phyloP scores from a whole-genome alignment of 2,888 invertebrate species.

The Disparrhopalites patrizii region DNA sequence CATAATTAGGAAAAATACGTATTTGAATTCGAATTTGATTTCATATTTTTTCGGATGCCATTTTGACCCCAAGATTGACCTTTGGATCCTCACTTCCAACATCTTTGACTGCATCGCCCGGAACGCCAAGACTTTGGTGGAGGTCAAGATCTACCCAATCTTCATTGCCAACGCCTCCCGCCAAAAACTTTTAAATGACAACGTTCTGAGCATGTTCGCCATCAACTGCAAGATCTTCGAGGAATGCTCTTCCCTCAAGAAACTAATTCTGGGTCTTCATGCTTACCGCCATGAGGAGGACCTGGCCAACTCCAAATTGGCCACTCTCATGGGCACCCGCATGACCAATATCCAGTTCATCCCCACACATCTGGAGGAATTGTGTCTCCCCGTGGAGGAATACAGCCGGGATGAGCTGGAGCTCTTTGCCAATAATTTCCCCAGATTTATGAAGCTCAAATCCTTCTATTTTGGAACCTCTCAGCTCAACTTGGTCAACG shows the following conservation, averaged over 20 bases:
- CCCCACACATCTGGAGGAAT: background rate
- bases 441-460: constrained; percentile 2
- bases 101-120: background rate
- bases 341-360: constrained; percentile 13
- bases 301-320: background rate
- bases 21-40: too few relatives aligned
- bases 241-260: background rate
- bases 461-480: constrained; percentile 19
- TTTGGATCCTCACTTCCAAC: background rate
- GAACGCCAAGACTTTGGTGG: background rate
- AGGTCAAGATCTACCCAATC: background rate
- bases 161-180: background rate
- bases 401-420: constrained; percentile 23
- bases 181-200: background rate
- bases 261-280: background rate
- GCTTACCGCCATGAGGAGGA: constrained; percentile 10
- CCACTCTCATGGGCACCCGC: constrained; percentile 3
- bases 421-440: constrained; percentile 5
- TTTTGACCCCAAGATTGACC: background rate
- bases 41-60: too few relatives aligned
- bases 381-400: constrained; percentile 14
- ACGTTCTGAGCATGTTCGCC: constrained; percentile 7
- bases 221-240: constrained; percentile 10
- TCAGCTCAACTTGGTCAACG: constrained; percentile 9
- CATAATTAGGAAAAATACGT: too few relatives aligned